These are phyloP conservation scores for Nylanderia fulva DNA, from an alignment of 1,140 invertebrate genomes.

Conservation along the genomic window DNA sequence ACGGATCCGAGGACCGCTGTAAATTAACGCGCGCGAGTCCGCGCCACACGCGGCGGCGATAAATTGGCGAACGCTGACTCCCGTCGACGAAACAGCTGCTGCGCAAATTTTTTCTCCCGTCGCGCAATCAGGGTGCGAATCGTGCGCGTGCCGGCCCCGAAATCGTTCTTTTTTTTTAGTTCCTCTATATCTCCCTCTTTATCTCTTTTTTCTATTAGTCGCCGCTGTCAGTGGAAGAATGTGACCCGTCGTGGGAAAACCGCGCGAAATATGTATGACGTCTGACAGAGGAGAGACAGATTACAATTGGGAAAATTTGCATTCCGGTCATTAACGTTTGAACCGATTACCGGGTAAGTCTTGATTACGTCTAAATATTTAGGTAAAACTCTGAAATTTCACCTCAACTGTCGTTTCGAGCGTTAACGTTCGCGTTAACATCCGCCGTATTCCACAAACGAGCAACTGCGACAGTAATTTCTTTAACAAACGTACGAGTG, in stretches of 20 bases:
- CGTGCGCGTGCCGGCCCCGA: conserved; percentile 46
- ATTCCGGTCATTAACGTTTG: conserved; percentile 7
- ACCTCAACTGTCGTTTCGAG: not conserved
- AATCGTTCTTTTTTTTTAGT: conserved; percentile 18
- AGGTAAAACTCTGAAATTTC: not conserved
- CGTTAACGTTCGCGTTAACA: not conserved
- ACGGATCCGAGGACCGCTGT: conserved; percentile 68
- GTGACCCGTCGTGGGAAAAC: not conserved
- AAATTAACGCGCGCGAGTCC: conserved; percentile 68
- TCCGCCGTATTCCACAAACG: not conserved
- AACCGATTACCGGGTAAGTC: not conserved
- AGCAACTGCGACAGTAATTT: conserved; percentile 10
- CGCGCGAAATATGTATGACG: not conserved
- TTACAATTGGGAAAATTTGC: conserved; percentile 28
- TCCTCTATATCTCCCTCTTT: no score
- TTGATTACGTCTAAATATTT: not conserved
- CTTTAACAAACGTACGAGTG: conserved; percentile 20
- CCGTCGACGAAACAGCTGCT: conserved; percentile 70
- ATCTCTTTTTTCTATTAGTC: not conserved
- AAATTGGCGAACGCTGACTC: conserved; percentile 73
- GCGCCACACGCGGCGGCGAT: conserved; percentile 60
- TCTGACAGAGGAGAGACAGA: not conserved
- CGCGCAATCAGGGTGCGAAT: conserved; percentile 73
- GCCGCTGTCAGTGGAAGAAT: not conserved
- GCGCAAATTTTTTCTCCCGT: conserved; percentile 57